Evolutionary conservation across 2,797 vertebrate genomes (phyloP).

Genomic region (Danio tinwini): DNA sequence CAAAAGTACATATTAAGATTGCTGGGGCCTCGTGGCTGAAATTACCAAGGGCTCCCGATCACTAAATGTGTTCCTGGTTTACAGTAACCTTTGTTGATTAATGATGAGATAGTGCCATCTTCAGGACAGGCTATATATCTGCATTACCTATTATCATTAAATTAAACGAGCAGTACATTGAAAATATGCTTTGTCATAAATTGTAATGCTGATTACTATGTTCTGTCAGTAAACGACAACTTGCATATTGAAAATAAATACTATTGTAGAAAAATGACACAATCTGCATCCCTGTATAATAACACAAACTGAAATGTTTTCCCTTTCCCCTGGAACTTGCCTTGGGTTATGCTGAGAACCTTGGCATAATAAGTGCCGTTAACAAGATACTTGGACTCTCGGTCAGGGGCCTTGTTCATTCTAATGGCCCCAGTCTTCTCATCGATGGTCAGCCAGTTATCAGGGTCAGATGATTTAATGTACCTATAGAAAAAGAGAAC

Average conservation of each 20-base stretch:
- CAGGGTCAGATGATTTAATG: conserved; percentile 77
- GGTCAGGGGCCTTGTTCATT: conserved; percentile 80
- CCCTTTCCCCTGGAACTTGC: conserved; percentile 66
- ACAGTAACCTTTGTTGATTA: neutral
- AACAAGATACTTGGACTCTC: conserved; percentile 79
- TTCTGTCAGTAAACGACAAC: neutral
- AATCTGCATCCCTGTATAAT: neutral
- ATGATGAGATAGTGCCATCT: conserved; percentile 4
- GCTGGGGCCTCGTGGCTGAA: too few relatives aligned
- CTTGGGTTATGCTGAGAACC: conserved; percentile 78
- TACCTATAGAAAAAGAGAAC: conserved; percentile 73
- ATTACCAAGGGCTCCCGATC: too few relatives aligned
- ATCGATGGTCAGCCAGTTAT: conserved; percentile 83
- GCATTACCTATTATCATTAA: neutral
- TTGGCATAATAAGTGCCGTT: conserved; percentile 85
- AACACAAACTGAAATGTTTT: neutral
- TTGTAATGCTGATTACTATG: neutral
- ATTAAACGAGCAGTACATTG: neutral
- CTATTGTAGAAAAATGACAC: neutral
- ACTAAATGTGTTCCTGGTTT: neutral
- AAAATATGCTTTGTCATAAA: neutral
- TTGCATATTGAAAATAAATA: neutral
- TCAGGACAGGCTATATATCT: neutral
- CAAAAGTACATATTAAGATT: too few relatives aligned
- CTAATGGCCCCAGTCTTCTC: conserved; percentile 81